Base-by-base conservation (phyloP, 2,888 invertebrate genomes). In the Lepidochitona cinerea region DNA sequence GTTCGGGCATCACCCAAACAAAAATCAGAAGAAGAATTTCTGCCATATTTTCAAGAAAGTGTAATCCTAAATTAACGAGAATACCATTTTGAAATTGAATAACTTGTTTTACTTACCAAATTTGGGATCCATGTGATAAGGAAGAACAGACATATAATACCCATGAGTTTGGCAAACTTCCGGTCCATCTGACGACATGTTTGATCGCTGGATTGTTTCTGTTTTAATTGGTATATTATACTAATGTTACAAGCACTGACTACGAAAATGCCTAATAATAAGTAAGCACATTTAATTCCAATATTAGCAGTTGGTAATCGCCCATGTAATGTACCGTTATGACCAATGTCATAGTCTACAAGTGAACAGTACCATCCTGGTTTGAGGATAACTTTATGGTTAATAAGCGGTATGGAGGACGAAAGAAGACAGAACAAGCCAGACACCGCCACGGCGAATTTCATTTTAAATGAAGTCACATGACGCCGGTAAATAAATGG, bases 311-410 rank as follows among this genome's bases (percentile, higher is more conserved):
- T 14, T 4, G 59, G 59, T 32, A 59, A 59, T 26, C 59, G 14
- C 29, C 29, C 23, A 26, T 59, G 12, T 14, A 26, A 18, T 4
- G 59, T 59, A 14, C 12, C 26, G 26, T 59, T 59, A 29, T 23
- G 14, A 29, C 59, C 59, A 32, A 32, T 23, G 4, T 29, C 4
- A 26, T 33, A 33, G 32, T 69, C 49, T 14, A 68, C 72, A 0
- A 71, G 41, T n/a, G 72, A 66, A 52, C 77, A 77, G 74, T 75
- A 77, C 76, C 77, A 77, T 36, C 77, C 77, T 1, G 77, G 64
- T 41, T 73, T 77, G 12, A 77, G 65, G 1, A 53, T 52, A 0
- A 77, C 77, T 14, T 70, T 70, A 72, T 35, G 70, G 68, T 65
- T 74, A 12, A 75, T 29, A 14, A 77, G 53, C 4, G 77, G 77